phyloP scores from a whole-genome alignment of 2,797 vertebrate species.

The Sebastes diploproa region DNA sequence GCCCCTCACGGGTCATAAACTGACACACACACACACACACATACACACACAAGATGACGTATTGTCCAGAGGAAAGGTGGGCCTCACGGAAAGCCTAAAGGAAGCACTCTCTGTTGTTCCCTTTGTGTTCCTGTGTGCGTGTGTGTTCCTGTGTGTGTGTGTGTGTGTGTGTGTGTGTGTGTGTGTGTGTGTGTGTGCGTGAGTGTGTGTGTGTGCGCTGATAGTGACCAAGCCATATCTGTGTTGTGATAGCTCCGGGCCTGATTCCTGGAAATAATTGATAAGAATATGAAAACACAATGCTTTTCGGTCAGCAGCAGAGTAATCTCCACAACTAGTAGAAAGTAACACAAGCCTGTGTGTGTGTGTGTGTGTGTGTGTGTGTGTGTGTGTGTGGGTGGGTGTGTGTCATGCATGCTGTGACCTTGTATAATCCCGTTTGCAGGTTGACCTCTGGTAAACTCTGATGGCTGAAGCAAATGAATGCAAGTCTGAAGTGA shows the following conservation, averaged over 20 bases:
- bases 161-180: background rate
- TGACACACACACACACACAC: background rate
- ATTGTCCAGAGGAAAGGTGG: constrained; percentile 68
- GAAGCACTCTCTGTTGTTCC: constrained; percentile 68
- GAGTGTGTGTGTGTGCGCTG: constrained; percentile 9
- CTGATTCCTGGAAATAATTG: constrained; percentile 72
- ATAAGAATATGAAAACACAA: constrained; percentile 58
- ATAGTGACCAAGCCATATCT: constrained; percentile 53
- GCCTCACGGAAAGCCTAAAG: constrained; percentile 70
- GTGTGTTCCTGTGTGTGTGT: too few relatives aligned
- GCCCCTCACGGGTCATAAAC: background rate
- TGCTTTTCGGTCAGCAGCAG: constrained; percentile 34
- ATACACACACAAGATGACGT: constrained; percentile 33
- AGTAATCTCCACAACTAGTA: background rate
- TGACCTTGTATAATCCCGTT: constrained; percentile 19
- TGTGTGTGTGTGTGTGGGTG: background rate
- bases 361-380: background rate
- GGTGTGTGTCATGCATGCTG: background rate
- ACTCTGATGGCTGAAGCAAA: constrained; percentile 19
- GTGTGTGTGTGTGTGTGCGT: background rate
- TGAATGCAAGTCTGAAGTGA: constrained; percentile 23
- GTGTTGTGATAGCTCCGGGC: constrained; percentile 60
- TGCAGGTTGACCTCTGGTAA: constrained; percentile 25
- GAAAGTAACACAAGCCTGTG: constrained; percentile 1
- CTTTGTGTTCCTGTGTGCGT: too few relatives aligned